Evolutionary conservation across 2,113 vertebrate species (phyloP).

Genomic region (Hippolais icterina): DNA sequence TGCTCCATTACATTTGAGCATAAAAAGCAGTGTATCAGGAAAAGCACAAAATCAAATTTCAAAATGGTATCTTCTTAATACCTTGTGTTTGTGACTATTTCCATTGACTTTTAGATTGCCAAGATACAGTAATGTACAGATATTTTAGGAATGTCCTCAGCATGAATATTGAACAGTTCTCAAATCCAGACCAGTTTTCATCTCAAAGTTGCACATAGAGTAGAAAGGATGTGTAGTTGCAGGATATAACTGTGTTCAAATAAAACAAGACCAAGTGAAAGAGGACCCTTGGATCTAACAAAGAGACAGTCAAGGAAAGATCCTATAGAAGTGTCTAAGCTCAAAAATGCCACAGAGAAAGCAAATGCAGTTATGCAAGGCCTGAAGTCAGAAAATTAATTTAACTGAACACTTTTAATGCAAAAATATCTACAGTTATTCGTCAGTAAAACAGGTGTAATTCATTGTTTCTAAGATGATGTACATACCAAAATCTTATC

Average conservation of each 20-base stretch:
- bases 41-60: background rate
- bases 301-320: background rate
- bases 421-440: background rate
- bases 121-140: background rate
- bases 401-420: background rate
- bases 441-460: background rate
- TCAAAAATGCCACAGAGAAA: background rate
- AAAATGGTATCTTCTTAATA: background rate
- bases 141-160: background rate
- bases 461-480: background rate
- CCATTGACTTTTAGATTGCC: background rate
- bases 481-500: background rate
- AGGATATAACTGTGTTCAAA: background rate
- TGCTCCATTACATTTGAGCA: background rate
- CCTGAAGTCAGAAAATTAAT: background rate
- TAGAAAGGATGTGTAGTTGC: background rate
- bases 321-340: background rate
- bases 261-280: background rate
- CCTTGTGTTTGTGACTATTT: background rate
- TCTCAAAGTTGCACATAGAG: background rate
- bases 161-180: background rate
- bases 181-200: background rate
- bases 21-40: background rate
- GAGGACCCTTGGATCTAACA: background rate
- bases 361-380: background rate